Percentiles rank a stretch among this genome's conserved stretches.
These are phyloP conservation scores for Spisula solida DNA, from an alignment of 2,888 invertebrate species.

Conservation along the genomic window DNA sequence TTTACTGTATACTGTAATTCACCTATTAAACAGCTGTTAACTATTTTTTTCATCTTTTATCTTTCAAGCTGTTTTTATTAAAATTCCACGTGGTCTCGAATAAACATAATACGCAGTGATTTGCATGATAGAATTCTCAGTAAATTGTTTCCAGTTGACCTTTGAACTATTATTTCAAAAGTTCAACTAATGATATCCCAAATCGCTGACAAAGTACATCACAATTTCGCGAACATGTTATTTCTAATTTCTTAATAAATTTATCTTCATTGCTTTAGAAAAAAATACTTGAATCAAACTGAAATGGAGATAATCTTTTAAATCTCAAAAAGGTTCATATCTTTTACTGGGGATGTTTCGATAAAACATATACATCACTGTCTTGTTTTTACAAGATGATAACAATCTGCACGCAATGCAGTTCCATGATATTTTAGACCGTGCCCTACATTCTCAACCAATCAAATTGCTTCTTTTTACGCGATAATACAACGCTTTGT, in stretches of 20 bases:
- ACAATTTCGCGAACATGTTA: conserved; percentile 6
- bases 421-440: not conserved
- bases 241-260: not conserved
- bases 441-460: not conserved
- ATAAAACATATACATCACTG: conserved; percentile 1
- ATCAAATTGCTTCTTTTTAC: not conserved
- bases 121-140: not conserved
- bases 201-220: conserved; percentile 13
- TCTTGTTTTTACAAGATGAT: not conserved
- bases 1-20: not conserved
- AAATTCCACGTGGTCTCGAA: conserved; percentile 23
- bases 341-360: conserved; percentile 11
- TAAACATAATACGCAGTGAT: not conserved
- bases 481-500: not conserved
- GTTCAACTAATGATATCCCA: not conserved
- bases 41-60: conserved; percentile 27
- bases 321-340: not conserved
- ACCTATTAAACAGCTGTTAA: conserved; percentile 18
- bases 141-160: conserved; percentile 10
- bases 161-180: not conserved
- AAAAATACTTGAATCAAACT: not conserved
- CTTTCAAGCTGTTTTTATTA: conserved; percentile 28
- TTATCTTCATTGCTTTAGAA: conserved; percentile 15
- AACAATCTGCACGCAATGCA: not conserved
- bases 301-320: not conserved